Base-by-base conservation (phyloP, 2,113 vertebrate species). In the Accipiter cooperii region DNA sequence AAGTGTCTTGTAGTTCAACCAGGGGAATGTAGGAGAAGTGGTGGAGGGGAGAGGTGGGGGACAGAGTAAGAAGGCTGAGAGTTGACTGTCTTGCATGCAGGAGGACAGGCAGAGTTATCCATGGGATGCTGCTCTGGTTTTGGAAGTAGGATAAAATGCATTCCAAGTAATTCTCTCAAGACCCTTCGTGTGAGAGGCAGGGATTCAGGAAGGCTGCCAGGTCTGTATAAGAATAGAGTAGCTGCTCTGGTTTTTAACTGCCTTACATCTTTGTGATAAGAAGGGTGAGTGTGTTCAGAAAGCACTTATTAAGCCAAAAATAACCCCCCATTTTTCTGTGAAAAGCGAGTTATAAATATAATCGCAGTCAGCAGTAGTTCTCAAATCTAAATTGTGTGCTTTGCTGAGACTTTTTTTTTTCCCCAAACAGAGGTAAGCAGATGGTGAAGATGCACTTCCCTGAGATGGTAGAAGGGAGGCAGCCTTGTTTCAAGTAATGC, bases 401-500 rank as follows among this genome's bases (percentile, higher is more conserved):
- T 98, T 81, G 91, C 98, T 87, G 97, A 81, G 92, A 61, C n/a
- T 44, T 40, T 94, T 94, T 94, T 94, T 42, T 61, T 42, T 60
- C 51, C 40, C 80, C 74, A 24, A 88, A 29, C 34, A 89, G 96
- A 90, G 96, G 87, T 80, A 90, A 93, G 96, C 74, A 60, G 97
- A 92, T 95, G 97, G 96, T 86, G 95, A 91, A 80, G 97, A 44
- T 98, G 98, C 97, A 98, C 92, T 98, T 98, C 95, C 96, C 69
- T 7, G 81, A 2, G 84, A 71, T 42, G 98, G 98, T 34, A 98
- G 98, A 98, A 98, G 97, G 98, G 99, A 99, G 99, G 99, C 99
- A 99, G 99, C 99, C 98, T 99, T 99, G 99, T 97, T 99, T 99
- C 98, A 97, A 99, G 98, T 97, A 98, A 98, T 98, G 91, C 96